A percentile compares a stretch with the other conserved stretches of the same genome.
Evolutionary conservation across 2,113 vertebrate species (phyloP).

Genomic region (Leptosomus discolor): DNA sequence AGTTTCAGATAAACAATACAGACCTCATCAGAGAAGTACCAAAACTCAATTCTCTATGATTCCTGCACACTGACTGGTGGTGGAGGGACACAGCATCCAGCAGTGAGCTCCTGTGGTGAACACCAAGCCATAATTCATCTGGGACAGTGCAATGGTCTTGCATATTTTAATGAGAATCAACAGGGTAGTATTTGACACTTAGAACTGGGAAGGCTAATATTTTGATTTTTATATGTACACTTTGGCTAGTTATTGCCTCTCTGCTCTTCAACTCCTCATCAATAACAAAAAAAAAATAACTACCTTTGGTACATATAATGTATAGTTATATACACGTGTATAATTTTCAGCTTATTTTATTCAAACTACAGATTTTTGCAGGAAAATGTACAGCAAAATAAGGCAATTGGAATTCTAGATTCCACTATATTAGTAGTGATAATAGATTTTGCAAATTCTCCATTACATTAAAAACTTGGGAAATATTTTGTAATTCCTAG

Average conservation of each 20-base stretch:
- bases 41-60: background rate
- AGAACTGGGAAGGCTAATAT: background rate
- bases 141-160: background rate
- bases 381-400: background rate
- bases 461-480: background rate
- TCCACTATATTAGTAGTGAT: background rate
- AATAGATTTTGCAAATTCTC: background rate
- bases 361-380: background rate
- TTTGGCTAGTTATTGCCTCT: background rate
- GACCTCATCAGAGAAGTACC: background rate
- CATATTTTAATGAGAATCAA: background rate
- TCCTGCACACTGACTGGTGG: background rate
- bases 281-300: background rate
- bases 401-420: background rate
- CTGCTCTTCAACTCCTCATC: background rate
- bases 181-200: background rate
- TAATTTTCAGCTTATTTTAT: background rate
- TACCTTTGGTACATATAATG: background rate
- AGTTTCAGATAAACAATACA: background rate
- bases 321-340: rapidly evolving
- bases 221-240: background rate
- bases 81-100: background rate
- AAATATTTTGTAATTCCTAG: background rate
- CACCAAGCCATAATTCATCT: rapidly evolving
- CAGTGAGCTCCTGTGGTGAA: background rate